phyloP scores from a whole-genome alignment of 2,888 invertebrate species.

The Apamea anceps region DNA sequence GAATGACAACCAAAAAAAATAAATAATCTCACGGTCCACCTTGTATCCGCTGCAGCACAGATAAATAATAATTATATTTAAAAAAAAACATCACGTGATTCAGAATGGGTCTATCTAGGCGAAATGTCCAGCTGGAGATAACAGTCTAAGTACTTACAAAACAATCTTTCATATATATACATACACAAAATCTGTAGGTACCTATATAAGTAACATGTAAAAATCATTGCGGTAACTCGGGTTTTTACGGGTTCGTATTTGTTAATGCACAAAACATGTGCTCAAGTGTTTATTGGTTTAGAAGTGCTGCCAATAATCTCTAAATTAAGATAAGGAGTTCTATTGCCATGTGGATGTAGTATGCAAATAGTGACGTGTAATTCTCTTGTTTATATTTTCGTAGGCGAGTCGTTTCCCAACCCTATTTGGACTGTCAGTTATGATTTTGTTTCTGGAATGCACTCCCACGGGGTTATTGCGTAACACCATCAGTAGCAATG shows the following conservation, averaged over 20 bases:
- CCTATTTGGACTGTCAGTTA: background rate
- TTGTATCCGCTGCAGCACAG: conserved; percentile 29
- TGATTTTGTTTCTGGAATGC: background rate
- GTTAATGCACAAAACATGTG: conserved; percentile 32
- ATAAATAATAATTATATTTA: conserved; percentile 16
- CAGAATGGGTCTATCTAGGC: conserved; percentile 27
- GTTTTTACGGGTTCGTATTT: conserved; percentile 35
- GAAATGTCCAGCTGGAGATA: conserved; percentile 41
- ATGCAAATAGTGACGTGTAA: background rate
- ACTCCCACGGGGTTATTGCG: background rate
- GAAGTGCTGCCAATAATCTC: conserved; percentile 31
- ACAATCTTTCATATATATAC: conserved; percentile 9
- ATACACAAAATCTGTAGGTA: conserved; percentile 19
- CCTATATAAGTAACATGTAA: conserved; percentile 10
- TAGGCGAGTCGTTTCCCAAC: background rate
- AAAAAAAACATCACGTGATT: conserved; percentile 47
- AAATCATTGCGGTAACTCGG: conserved; percentile 29
- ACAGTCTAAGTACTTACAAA: conserved; percentile 5
- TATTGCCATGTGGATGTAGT: conserved; percentile 18
- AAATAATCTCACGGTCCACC: conserved; percentile 18
- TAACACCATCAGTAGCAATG: background rate
- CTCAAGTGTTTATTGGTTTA: conserved; percentile 8
- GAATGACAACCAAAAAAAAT: conserved; percentile 18
- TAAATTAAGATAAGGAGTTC: conserved; percentile 9
- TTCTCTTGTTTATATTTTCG: conserved; percentile 13